These are phyloP conservation scores for Notarius quadriscutis DNA, from an alignment of 2,113 vertebrate genomes.

Conservation along the genomic window DNA sequence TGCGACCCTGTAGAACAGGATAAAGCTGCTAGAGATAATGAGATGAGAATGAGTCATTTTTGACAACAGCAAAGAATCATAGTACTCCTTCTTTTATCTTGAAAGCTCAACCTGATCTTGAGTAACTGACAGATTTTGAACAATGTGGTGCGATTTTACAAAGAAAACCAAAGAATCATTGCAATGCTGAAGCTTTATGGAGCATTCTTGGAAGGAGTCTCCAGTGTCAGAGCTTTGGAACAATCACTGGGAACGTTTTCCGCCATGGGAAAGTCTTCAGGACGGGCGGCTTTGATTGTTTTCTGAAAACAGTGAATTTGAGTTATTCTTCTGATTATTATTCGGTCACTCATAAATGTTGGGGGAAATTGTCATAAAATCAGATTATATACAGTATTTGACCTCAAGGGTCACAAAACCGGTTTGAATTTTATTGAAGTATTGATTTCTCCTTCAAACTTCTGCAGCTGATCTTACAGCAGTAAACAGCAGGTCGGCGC, in stretches of 20 bases:
- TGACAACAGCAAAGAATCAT: not conserved
- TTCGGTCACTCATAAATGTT: not conserved
- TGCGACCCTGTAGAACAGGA: too few relatives aligned
- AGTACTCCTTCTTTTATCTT: not conserved
- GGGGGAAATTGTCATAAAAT: too few relatives aligned
- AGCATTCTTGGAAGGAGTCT: not conserved
- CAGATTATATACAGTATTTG: not conserved
- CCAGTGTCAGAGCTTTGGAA: not conserved
- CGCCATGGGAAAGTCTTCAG: not conserved
- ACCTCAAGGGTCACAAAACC: not conserved
- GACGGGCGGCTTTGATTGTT: not conserved
- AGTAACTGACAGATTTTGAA: not conserved
- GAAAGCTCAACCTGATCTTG: not conserved
- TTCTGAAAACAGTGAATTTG: not conserved
- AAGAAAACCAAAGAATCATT: not conserved
- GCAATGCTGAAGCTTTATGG: not conserved
- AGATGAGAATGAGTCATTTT: not conserved
- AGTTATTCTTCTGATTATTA: not conserved
- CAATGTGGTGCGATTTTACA: too few relatives aligned
- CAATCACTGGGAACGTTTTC: not conserved
- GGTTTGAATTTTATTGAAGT: not conserved
- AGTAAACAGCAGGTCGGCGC: not conserved
- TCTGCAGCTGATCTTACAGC: conserved; percentile 3
- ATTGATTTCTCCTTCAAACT: not conserved
- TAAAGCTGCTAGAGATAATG: too few relatives aligned